Base-by-base conservation (phyloP, 2,797 vertebrate genomes). In the Enteromius afrohamiltoni region DNA sequence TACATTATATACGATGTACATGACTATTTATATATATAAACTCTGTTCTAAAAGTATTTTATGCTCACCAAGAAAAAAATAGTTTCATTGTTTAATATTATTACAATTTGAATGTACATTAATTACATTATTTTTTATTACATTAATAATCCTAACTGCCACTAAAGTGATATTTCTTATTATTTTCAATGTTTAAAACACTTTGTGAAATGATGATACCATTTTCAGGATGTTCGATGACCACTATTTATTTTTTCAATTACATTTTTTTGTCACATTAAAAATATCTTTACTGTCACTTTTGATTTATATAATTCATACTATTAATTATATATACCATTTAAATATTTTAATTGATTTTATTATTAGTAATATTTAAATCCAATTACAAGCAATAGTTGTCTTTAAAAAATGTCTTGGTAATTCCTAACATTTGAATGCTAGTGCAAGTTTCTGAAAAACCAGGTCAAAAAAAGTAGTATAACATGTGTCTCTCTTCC, bases 401-500 rank as follows among this genome's bases (percentile, higher is more conserved):
- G 6, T 45, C n/a, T 23, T 14, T 19, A 37, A 42, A 58, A 14
- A 68, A 6, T 23, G 1, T 69, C 0, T 47, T 26, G 8, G 23
- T 47, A 2, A 8, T 17, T 71, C 7, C 4, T 19, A n/a, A 34
- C 49, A 5, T 71, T 71, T 34, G 6, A 55, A 37, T 14, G 29
- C 21, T 70, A 21, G 9, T 64, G 40, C 5, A 53, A 69, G 19
- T 68, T 68, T 65, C 7, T 26, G 45, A 31, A 68, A 53, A 53
- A 8, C 47, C 4, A 34, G 29, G 45, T 13, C 2, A 23, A 10
- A 69, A 82, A 17, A n/a, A 31, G 6, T 1, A 26, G 19, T 53
- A 37, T 67, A 23, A 68, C 34, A 40, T 67, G 31, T 42, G 19
- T 23, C 40, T 47, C 23, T 21, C 11, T 90, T 55, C 65, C 64